Conservation (phyloP, 2,797 vertebrate genomes). For the Lacerta bilineata region DNA sequence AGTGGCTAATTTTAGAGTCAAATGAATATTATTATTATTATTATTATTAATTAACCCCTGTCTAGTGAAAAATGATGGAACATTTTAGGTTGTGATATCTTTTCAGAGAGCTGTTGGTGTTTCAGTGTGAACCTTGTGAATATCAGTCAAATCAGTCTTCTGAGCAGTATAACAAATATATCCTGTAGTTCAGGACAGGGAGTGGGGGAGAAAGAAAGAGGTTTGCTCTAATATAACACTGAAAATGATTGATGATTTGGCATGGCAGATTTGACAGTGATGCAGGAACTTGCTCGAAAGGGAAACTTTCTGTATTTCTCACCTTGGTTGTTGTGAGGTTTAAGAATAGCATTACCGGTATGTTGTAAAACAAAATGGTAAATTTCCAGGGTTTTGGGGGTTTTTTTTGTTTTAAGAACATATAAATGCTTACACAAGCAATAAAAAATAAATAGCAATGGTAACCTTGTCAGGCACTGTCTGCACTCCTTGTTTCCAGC, state of each 20-base stretch:
- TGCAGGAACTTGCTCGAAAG: conserved; percentile 19
- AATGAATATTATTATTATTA: not conserved
- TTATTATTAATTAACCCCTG: not conserved
- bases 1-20: not conserved
- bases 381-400: not conserved
- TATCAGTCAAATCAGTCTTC: conserved; percentile 35
- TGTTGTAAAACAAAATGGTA: not conserved
- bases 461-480: conserved; percentile 5
- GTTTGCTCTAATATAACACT: conserved; percentile 5
- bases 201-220: not conserved
- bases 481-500: not conserved
- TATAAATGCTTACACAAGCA: conserved; percentile 18
- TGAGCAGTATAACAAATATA: conserved; percentile 38
- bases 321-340: conserved; percentile 36
- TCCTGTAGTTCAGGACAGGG: not conserved
- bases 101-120: conserved; percentile 4
- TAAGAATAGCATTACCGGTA: conserved; percentile 30
- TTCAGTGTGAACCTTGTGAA: conserved; percentile 17
- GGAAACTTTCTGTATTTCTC: conserved; percentile 24
- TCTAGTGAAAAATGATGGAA: conserved; percentile 32
- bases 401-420: no score
- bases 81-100: conserved; percentile 21
- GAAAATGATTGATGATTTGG: conserved; percentile 46
- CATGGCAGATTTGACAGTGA: conserved; percentile 38
- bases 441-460: conserved; percentile 32